Percentiles rank a stretch among this genome's conserved stretches.
These are phyloP conservation scores for Hepsetus odoe DNA, from an alignment of 2,113 vertebrate genomes.

Conservation along the genomic window DNA sequence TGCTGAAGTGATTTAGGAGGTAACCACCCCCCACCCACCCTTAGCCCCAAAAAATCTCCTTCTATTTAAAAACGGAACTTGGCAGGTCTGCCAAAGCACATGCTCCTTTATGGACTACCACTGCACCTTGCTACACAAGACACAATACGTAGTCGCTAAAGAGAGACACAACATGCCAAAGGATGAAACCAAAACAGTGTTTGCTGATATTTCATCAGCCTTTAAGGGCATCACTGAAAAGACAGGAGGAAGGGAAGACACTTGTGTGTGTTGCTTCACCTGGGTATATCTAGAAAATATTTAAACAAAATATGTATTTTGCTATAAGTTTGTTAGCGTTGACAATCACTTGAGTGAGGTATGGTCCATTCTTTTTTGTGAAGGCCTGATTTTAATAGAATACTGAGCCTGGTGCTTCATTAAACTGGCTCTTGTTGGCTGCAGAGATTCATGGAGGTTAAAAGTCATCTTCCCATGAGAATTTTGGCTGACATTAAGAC, in stretches of 20 bases:
- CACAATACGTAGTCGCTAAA: background rate
- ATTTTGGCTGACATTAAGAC: constrained; percentile 36
- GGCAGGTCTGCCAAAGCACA: constrained; percentile 15
- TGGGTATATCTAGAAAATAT: background rate
- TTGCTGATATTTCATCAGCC: background rate
- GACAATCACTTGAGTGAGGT: background rate
- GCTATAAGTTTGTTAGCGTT: background rate
- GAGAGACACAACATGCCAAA: background rate
- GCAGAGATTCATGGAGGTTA: constrained; percentile 42
- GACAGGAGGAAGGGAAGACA: background rate
- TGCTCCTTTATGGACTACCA: constrained; percentile 17
- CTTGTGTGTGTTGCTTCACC: background rate
- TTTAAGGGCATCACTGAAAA: background rate
- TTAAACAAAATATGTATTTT: background rate
- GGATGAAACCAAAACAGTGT: background rate
- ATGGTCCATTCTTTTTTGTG: background rate
- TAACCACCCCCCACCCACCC: background rate
- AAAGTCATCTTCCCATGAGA: constrained; percentile 44
- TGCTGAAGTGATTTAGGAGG: constrained; percentile 43
- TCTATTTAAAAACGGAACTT: constrained; percentile 38
- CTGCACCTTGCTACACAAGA: constrained; percentile 1
- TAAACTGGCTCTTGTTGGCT: constrained; percentile 27
- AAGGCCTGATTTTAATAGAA: constrained; percentile 22
- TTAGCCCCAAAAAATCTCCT: constrained; percentile 7
- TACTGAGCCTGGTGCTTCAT: constrained; percentile 9